These are phyloP conservation scores for Tineola bisselliella DNA, from an alignment of 2,888 invertebrate species.

Conservation along the genomic window DNA sequence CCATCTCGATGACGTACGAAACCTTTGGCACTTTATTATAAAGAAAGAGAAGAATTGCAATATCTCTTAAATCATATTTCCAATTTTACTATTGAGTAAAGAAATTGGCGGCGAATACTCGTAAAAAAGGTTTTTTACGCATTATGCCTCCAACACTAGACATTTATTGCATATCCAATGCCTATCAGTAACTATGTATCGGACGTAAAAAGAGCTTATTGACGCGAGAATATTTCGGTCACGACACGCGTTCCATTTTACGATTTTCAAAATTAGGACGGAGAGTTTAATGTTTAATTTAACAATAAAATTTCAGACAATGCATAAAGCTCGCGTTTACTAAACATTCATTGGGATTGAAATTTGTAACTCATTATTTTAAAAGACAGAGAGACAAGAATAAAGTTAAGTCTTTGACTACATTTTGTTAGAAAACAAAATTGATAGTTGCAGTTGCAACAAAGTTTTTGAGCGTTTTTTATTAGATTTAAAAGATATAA, in stretches of 20 bases:
- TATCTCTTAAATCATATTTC: neutral
- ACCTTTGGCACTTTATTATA: too few species aligned
- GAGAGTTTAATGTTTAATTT: conserved; percentile 3
- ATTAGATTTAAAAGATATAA: too few species aligned
- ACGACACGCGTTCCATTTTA: neutral
- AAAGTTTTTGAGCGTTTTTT: too few species aligned
- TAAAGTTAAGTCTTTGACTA: too few species aligned
- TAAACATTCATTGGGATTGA: too few species aligned
- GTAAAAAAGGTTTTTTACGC: conserved; percentile 4
- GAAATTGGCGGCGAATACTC: neutral
- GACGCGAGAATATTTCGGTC: neutral
- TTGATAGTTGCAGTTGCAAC: too few species aligned
- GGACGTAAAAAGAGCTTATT: neutral
- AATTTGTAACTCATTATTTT: too few species aligned
- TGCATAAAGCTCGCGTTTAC: too few species aligned
- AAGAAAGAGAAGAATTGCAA: too few species aligned
- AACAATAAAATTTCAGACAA: neutral
- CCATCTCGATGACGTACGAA: too few species aligned
- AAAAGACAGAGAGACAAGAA: too few species aligned
- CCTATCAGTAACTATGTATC: conserved; percentile 6
- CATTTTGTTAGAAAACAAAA: too few species aligned
- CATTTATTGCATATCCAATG: neutral
- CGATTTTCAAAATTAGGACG: neutral
- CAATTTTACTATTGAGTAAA: neutral
- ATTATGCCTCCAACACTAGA: neutral